Conservation (phyloP, 2,113 vertebrate genomes). For the Piliocolobus tephrosceles region DNA sequence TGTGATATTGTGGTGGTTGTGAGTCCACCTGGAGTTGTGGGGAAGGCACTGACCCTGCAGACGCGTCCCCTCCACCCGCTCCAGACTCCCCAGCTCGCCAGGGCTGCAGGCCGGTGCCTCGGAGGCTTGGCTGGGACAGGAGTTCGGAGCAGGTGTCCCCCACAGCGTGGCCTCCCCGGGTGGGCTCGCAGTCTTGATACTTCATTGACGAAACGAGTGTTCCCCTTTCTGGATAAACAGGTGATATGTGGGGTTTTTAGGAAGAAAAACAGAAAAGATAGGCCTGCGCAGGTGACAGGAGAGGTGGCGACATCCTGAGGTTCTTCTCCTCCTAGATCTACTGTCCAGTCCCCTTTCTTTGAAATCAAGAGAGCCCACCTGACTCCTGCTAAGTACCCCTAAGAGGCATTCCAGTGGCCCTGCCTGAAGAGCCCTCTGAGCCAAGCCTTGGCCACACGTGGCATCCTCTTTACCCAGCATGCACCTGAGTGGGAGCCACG, state of each 20-base stretch:
- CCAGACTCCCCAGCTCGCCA: neutral
- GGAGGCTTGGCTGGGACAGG: neutral
- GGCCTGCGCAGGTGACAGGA: neutral
- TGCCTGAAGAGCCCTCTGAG: neutral
- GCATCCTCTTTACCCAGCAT: neutral
- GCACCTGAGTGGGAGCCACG: neutral
- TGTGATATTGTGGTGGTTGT: neutral
- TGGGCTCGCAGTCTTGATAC: rapidly evolving
- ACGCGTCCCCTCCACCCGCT: rapidly evolving
- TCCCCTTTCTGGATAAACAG: neutral
- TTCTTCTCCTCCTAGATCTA: neutral
- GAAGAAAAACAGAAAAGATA: neutral
- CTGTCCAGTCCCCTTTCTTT: neutral
- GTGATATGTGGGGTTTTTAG: neutral
- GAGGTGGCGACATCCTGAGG: neutral
- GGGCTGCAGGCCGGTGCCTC: neutral
- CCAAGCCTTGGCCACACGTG: neutral
- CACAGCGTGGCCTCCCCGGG: rapidly evolving
- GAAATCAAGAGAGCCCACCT: neutral
- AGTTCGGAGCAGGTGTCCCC: neutral
- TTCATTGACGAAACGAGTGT: neutral
- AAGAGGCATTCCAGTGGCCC: neutral
- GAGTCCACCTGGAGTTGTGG: neutral
- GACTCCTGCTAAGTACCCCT: neutral
- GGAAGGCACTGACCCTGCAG: neutral